Evolutionary conservation across 1,140 invertebrate species (phyloP).

Genomic region (Gonioctena quinquepunctata): DNA sequence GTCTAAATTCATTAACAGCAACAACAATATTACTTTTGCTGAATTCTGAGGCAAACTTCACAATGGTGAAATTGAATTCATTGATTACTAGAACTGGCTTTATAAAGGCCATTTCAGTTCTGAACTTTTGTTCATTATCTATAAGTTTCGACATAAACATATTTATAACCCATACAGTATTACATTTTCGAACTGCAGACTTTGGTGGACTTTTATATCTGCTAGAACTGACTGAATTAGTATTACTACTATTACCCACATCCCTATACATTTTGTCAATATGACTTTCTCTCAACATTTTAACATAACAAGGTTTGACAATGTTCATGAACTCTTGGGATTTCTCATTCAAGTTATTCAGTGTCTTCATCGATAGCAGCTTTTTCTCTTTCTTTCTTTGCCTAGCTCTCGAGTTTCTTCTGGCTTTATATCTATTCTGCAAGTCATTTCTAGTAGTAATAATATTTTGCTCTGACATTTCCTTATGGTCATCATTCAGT

Average conservation of each 20-base stretch:
- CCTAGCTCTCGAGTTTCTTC: not conserved
- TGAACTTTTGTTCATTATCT: constrained; percentile 3
- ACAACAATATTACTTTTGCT: constrained; percentile 23
- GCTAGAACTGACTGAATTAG: too few relatives aligned
- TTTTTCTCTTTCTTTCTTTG: not conserved
- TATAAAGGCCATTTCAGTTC: constrained; percentile 1
- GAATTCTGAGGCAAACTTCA: not conserved
- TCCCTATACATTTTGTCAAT: not conserved
- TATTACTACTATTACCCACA: not conserved
- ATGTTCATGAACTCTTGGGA: not conserved
- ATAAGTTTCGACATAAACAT: not conserved
- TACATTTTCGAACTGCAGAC: too few relatives aligned
- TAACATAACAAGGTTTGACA: constrained; percentile 16
- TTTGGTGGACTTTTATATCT: too few relatives aligned
- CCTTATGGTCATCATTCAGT: not conserved
- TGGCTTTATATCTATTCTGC: not conserved
- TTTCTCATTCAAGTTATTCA: not conserved
- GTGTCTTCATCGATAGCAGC: not conserved
- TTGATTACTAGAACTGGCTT: constrained; percentile 19
- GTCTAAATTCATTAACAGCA: not conserved
- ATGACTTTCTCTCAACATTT: not conserved
- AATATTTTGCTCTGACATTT: not conserved
- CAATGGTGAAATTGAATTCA: not conserved
- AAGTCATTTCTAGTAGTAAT: not conserved
- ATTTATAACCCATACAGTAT: not conserved